phyloP scores from a whole-genome alignment of 2,797 vertebrate species.

The Clarias laeviceps region DNA sequence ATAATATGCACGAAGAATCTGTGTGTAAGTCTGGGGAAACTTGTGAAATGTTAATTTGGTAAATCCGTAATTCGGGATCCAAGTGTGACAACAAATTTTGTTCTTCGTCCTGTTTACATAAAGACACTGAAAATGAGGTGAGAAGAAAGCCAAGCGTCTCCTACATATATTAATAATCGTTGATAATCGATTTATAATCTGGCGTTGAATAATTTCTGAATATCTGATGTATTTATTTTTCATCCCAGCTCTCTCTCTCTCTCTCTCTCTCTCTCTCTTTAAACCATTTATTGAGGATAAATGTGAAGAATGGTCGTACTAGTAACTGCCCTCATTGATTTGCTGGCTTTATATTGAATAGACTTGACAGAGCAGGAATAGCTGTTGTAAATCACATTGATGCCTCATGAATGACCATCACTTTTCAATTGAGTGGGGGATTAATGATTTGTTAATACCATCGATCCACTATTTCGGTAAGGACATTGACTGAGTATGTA shows the following conservation, averaged over 20 bases:
- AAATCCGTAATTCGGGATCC: no score
- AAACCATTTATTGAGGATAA: conserved; percentile 47
- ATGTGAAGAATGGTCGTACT: conserved; percentile 51
- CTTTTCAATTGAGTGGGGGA: conserved; percentile 55
- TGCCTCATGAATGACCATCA: conserved; percentile 55
- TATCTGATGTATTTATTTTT: neutral
- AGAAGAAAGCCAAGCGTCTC: neutral
- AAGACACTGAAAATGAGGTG: neutral
- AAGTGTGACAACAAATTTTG: no score
- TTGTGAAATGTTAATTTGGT: neutral
- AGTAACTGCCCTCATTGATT: conserved; percentile 59
- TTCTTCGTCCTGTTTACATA: no score
- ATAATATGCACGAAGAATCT: neutral
- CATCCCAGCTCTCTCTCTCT: neutral
- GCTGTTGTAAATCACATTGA: conserved; percentile 61
- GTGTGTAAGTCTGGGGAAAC: neutral
- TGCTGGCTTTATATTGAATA: conserved; percentile 49
- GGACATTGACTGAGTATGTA: conserved; percentile 49
- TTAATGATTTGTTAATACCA: conserved; percentile 62
- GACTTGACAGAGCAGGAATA: conserved; percentile 53
- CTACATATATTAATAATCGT: neutral
- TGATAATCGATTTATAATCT: neutral
- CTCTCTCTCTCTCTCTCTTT: conserved; percentile 24
- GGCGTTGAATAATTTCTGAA: neutral
- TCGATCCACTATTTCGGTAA: conserved; percentile 52